Base-by-base conservation (phyloP, 1,140 invertebrate species). In the Tigriopus japonicus region DNA sequence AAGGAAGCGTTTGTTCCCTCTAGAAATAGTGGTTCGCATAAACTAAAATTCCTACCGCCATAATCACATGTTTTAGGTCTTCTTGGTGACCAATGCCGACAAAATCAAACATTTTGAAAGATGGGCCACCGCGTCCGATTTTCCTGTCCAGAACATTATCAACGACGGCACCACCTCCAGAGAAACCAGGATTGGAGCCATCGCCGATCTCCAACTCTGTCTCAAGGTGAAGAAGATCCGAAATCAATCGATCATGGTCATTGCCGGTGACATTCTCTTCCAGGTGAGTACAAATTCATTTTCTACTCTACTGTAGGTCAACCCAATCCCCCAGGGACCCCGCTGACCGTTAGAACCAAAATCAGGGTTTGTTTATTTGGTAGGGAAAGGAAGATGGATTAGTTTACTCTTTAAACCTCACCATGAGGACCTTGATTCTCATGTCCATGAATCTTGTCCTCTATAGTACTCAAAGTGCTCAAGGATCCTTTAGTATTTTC, bases 21-120 rank as follows among this genome's bases (percentile, higher is more conserved):
- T n/a, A n/a, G n/a, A n/a, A n/a, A n/a, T n/a, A n/a, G n/a, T 35
- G 3, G 3, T 3, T 35, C 28, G 3, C 28, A 35, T 35, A 5
- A 35, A 35, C 9, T 35, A 35, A 3, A 35, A 35, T 35, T 35
- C 3, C 3, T 35, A n/a, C n/a, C n/a, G n/a, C n/a, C 9, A 9
- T 35, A 35, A 14, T 35, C 60, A 15, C 21, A 21, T 35, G 23
- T 59, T 60, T 62, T 45, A 68, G 55, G 68, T 69, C 35, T 68
- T 66, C 49, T 58, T 69, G 24, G 68, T 69, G 2, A 68, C 68
- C 23, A 69, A 69, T 64, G 68, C 68, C 41, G 68, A 69, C 61
- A 69, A 69, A 62, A 69, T 68, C 63, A 69, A 69, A 58, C 64
- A 69, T 59, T 69, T 68, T 65, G 68, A 69, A 56, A 55, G 68